Conservation (phyloP, 2,113 vertebrate species). For the Archocentrus centrarchus region DNA sequence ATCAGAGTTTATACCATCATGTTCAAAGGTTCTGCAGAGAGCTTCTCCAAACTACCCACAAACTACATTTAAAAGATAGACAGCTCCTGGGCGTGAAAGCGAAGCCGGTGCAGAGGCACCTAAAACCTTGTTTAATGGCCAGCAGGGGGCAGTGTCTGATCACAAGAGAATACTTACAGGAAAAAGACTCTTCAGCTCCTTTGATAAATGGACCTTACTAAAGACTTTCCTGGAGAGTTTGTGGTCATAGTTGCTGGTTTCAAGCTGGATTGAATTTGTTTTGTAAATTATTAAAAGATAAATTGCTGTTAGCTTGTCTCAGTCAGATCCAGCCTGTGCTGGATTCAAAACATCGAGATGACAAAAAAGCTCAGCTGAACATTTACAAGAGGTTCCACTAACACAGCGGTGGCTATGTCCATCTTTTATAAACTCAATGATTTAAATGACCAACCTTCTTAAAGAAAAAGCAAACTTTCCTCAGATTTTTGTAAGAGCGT, state of each 20-base stretch:
- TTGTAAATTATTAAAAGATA: not conserved
- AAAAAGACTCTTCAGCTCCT: not conserved
- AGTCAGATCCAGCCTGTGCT: not conserved
- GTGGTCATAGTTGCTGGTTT: not conserved
- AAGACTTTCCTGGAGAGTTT: rapidly evolving
- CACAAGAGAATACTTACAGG: too few species aligned
- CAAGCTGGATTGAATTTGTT: not conserved
- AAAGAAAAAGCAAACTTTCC: too few species aligned
- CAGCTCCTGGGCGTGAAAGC: too few species aligned
- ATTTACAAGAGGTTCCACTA: not conserved
- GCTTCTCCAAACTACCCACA: too few species aligned
- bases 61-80: too few species aligned
- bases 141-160: too few species aligned
- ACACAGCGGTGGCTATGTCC: not conserved
- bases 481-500: not conserved
- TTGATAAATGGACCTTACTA: not conserved
- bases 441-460: not conserved
- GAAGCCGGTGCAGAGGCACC: too few species aligned
- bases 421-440: not conserved
- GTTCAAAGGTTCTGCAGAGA: too few species aligned
- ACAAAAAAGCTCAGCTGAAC: not conserved
- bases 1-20: too few species aligned
- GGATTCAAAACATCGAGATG: not conserved
- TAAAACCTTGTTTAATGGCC: too few species aligned
- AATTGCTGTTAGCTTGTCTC: not conserved